Base-by-base conservation (phyloP, 92 coral and sea anemone genomes). In the Heliopora coerulea region DNA sequence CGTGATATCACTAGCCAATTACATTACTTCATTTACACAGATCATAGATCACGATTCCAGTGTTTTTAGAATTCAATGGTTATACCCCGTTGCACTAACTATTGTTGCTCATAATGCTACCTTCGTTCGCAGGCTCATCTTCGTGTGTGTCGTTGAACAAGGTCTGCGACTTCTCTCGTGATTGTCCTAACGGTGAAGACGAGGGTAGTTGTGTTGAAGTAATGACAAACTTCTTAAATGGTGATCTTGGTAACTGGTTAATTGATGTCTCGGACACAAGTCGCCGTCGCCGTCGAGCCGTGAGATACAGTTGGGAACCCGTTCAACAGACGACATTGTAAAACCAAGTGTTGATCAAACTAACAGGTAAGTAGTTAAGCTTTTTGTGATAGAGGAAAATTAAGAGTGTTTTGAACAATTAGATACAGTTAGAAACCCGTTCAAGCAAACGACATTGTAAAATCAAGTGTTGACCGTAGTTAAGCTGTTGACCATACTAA, bases 271-370 rank as follows among this genome's bases (percentile, higher is more conserved):
- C 97, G 15, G 74, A 67, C 26, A 27, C 21, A 1, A 65, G 84
- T 21, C 65, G 73, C 13, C 86, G 89, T 58, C 81, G 52, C 56
- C 61, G 82, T 1, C 89, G 96, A 52, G 88, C 87, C 24, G 46
- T 86, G 14, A 80, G 20, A 20, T 91, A 91, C 80, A 87, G 93
- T 24, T 92, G 97, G 97, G 72, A 19, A 73, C 89, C 37, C 86
- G 83, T 34, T 8, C 8, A 14, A 56, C 76, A 18, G 46, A 28
- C n/a, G 46, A 54, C 0, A 31, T 84, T 13, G 82, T 88, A 8
- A 90, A 88, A 67, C 98, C 98, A 4, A 50, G 87, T 31, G 42
- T 50, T 52, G 98, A 93, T 74, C 98, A 93, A 82, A 93, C 98
- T 1, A 42, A 49, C 86, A 70, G 98, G 98, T 92, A 80, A 8